Conservation (phyloP, 2,888 invertebrate species). For the Euproctis similis region DNA sequence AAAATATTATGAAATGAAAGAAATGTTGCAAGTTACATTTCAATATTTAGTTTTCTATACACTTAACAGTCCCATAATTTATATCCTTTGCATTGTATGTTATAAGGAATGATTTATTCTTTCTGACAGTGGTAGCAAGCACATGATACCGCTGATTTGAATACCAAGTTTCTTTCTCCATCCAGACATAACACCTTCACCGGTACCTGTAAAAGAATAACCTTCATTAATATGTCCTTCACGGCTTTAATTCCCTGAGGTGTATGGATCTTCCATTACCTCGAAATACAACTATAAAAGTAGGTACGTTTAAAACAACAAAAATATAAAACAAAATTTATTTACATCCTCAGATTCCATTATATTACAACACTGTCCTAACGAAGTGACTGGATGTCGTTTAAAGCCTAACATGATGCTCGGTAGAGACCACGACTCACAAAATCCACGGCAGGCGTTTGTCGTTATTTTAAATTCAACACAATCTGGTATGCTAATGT, state of each 20-base stretch:
- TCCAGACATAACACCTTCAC: constrained; percentile 86
- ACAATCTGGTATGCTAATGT: constrained; percentile 88
- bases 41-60: not conserved
- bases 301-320: too few species aligned
- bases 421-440: constrained; percentile 90
- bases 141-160: constrained; percentile 89
- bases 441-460: constrained; percentile 91
- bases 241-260: too few species aligned
- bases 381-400: constrained; percentile 81
- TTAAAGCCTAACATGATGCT: constrained; percentile 76
- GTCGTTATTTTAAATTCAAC: constrained; percentile 89
- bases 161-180: constrained; percentile 84
- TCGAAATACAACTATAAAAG: too few species aligned
- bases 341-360: constrained; percentile 90
- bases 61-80: not conserved
- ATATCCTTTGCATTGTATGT: too few species aligned
- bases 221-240: too few species aligned
- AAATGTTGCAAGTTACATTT: constrained; percentile 32
- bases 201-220: constrained; percentile 76
- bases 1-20: constrained; percentile 3
- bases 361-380: constrained; percentile 93
- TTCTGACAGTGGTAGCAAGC: constrained; percentile 92
- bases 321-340: too few species aligned
- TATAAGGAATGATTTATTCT: too few species aligned
- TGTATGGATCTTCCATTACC: too few species aligned